Evolutionary conservation across 2,888 invertebrate genomes (phyloP), one percentile per base, ranked within the genome.

Genomic region (Pollenia labialis): DNA sequence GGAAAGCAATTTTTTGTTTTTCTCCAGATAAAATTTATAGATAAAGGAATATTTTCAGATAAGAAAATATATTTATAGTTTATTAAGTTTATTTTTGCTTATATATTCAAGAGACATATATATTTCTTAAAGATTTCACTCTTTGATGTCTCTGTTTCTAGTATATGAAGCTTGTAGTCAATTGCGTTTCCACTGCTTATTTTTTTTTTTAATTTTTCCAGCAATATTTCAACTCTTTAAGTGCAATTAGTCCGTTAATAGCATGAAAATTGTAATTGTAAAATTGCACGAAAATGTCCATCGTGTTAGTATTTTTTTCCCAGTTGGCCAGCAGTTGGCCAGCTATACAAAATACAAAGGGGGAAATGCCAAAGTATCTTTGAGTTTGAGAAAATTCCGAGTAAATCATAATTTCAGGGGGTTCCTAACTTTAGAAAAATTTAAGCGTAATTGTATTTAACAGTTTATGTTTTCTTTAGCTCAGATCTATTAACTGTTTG

Each of bases 161-260:
- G 52, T 75, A 32, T 32, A 62, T 64, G 14, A 54, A 60, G 42
- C 12, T 40, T 76, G 16, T 56, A 50, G 40, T 60, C 58, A 23
- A 32, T 68, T 6, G 69, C 40, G 11, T 71, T 76, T 54, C 23
- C n/a, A 11, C 60, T 56, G 54, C 23, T 23, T 66, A 81, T 60
- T 56, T 87, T 74, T 54, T 50, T 76, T 56, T 81, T 72, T 32
- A 32, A 32, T 32, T 32, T 32, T 6, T 32, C 6, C 77, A 68
- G 81, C 68, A 81, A 81, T 88, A 88, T 84, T 88, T 88, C 85
- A 88, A 85, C 69, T 88, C 87, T 88, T 88, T 85, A 87, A 87
- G 88, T 83, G 88, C 88, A 88, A 89, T 88, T 88, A 88, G 85
- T 85, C 75, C 81, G 85, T 87, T 88, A 89, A 87, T 88, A 87